A percentile compares a stretch with the other conserved stretches of the same genome.
phyloP scores from a whole-genome alignment of 2,888 invertebrate genomes.

The Agonopterix alstromeriana region DNA sequence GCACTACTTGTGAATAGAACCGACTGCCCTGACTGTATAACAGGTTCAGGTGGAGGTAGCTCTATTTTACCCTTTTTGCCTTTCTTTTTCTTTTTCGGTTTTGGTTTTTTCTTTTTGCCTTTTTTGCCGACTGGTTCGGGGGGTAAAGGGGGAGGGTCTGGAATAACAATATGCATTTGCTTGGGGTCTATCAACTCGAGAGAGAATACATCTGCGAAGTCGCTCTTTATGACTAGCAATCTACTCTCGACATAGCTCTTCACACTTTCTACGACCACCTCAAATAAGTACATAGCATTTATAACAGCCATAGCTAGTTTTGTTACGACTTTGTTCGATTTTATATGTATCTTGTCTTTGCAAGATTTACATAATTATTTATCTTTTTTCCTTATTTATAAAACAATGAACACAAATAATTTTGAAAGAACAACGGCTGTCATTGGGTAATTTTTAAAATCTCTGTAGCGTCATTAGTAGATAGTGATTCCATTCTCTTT shows the following conservation, averaged over 20 bases:
- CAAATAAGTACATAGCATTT: constrained; percentile 63
- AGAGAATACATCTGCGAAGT: constrained; percentile 64
- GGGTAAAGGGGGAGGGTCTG: constrained; percentile 59
- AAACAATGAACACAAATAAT: no score
- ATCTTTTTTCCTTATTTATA: no score
- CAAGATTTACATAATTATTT: no score
- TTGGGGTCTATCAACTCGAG: constrained; percentile 65
- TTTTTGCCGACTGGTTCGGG: constrained; percentile 54
- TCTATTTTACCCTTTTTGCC: constrained; percentile 43
- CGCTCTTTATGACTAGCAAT: constrained; percentile 49
- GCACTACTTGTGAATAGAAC: constrained; percentile 58
- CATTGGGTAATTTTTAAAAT: no score
- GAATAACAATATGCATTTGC: constrained; percentile 61
- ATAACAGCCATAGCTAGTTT: constrained; percentile 45
- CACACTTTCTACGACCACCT: constrained; percentile 58
- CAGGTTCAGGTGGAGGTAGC: constrained; percentile 51
- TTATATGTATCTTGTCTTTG: neutral
- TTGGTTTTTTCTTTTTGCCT: constrained; percentile 35
- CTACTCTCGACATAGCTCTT: constrained; percentile 47
- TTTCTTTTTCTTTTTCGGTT: constrained; percentile 42
- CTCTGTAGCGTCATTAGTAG: no score
- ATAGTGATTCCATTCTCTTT: no score
- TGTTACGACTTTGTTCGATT: neutral
- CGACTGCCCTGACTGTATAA: constrained; percentile 63
- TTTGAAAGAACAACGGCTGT: no score